phyloP scores from a whole-genome alignment of 2,113 vertebrate species.

The Notothenia coriiceps region DNA sequence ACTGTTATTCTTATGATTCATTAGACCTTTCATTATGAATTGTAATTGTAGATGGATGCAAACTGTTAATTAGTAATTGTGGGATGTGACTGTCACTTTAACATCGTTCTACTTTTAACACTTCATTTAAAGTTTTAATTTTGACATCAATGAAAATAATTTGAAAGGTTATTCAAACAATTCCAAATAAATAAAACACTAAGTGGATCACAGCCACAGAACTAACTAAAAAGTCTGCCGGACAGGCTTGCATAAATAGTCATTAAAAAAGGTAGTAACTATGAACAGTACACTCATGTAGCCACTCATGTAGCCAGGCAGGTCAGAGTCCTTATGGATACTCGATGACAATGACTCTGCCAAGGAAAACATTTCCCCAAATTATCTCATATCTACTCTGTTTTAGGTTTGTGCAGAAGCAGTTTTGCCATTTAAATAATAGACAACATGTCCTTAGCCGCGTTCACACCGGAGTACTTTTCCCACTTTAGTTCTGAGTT shows the following conservation, averaged over 20 bases:
- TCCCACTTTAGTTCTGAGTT: too few relatives aligned
- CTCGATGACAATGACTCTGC: background rate
- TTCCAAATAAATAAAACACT: too few relatives aligned
- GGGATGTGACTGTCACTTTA: background rate
- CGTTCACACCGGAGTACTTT: too few relatives aligned
- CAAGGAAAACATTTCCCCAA: background rate
- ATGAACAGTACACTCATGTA: background rate
- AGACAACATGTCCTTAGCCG: background rate
- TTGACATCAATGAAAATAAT: too few relatives aligned
- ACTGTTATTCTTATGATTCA: background rate
- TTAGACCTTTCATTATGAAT: background rate
- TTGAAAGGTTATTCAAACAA: too few relatives aligned
- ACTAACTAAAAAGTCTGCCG: too few relatives aligned
- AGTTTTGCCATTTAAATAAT: background rate
- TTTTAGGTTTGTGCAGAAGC: background rate
- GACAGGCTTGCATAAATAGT: too few relatives aligned
- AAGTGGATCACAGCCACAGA: too few relatives aligned
- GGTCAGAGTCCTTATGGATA: background rate
- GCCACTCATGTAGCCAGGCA: background rate
- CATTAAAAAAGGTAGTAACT: too few relatives aligned
- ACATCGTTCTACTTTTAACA: background rate
- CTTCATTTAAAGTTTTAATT: too few relatives aligned
- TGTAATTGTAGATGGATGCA: background rate
- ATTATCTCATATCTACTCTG: background rate
- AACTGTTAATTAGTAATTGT: background rate